These are phyloP conservation scores for Dicentrarchus labrax DNA, from an alignment of 2,113 vertebrate genomes.

Conservation along the genomic window DNA sequence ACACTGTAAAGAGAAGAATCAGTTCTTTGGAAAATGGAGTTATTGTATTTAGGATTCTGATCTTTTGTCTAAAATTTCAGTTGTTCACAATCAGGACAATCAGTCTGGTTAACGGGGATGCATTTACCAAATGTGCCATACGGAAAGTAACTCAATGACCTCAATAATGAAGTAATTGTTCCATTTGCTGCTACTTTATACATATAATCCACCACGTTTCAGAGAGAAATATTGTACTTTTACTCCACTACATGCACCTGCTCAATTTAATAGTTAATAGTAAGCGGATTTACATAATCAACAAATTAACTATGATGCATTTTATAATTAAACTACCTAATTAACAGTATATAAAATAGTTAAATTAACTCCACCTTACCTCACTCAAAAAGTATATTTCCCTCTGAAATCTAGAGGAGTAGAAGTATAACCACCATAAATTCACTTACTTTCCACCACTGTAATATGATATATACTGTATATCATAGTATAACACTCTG, in stretches of 20 bases:
- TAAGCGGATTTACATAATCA: neutral
- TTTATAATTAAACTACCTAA: neutral
- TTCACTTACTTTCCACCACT: too few relatives aligned
- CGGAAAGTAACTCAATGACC: neutral
- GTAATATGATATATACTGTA: too few relatives aligned
- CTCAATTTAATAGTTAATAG: neutral
- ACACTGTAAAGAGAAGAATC: neutral
- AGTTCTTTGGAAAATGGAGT: conserved; percentile 1
- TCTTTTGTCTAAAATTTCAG: neutral
- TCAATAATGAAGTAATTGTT: neutral
- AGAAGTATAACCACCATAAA: neutral
- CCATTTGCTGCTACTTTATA: neutral
- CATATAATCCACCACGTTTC: neutral
- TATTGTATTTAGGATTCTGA: neutral
- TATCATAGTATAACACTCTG: too few relatives aligned
- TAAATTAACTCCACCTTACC: neutral
- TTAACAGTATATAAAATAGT: neutral
- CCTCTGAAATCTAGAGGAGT: neutral
- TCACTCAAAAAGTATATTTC: neutral
- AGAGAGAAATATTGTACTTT: neutral
- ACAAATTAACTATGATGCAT: neutral
- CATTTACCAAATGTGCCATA: conserved; percentile 25
- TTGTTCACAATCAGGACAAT: neutral
- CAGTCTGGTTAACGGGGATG: neutral
- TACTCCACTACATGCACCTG: neutral